Conservation (phyloP, 2,888 invertebrate genomes). For the Myathropa florea region DNA sequence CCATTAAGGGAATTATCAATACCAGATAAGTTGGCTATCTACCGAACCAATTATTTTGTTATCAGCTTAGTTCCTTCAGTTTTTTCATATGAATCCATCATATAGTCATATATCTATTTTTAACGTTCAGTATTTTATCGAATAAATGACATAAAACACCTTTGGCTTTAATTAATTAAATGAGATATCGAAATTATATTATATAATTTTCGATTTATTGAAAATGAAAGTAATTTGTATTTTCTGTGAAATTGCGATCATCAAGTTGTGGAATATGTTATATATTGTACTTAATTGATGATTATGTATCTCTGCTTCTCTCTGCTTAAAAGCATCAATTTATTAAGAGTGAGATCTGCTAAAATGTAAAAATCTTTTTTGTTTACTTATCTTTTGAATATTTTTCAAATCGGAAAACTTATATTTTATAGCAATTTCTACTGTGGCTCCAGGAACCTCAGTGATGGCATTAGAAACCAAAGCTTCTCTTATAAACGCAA, state of each 20-base stretch:
- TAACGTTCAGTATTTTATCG: not conserved
- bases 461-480: not conserved
- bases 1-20: not conserved
- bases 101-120: not conserved
- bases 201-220: not conserved
- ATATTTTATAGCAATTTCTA: not conserved
- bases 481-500: constrained; percentile 1
- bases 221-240: not conserved
- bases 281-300: not conserved
- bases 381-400: no score
- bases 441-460: not conserved
- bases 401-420: not conserved
- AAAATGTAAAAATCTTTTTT: no score
- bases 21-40: not conserved
- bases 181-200: not conserved
- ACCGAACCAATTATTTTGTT: not conserved
- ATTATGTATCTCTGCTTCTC: no score
- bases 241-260: not conserved
- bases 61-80: not conserved
- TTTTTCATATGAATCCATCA: not conserved
- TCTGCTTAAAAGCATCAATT: no score
- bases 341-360: no score
- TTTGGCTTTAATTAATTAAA: not conserved
- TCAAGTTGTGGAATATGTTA: not conserved
- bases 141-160: not conserved